These are phyloP conservation scores for Sylvicola cinctus DNA, from an alignment of 2,888 invertebrate species.

Conservation along the genomic window DNA sequence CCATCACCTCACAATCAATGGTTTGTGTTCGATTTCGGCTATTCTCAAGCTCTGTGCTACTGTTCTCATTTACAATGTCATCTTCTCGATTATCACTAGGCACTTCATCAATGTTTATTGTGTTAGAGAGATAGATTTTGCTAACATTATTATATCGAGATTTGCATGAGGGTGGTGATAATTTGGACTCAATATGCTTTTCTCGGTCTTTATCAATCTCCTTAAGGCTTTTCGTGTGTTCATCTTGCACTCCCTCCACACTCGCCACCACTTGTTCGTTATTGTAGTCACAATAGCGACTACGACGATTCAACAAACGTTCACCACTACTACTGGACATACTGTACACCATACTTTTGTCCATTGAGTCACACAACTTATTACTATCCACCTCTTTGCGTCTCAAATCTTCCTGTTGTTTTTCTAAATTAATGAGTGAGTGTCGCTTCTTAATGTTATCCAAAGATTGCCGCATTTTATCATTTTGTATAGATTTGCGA, in stretches of 20 bases:
- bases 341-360: neutral
- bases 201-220: too few relatives aligned
- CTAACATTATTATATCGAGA: too few relatives aligned
- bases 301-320: conserved; percentile 21
- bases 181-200: too few relatives aligned
- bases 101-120: neutral
- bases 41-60: neutral
- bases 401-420: conserved; percentile 6
- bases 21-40: neutral
- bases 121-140: too few relatives aligned
- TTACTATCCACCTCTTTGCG: conserved; percentile 4
- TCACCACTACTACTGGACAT: conserved; percentile 12
- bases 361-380: conserved; percentile 4
- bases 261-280: neutral
- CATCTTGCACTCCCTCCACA: neutral
- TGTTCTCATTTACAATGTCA: too few relatives aligned
- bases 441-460: conserved; percentile 22
- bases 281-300: conserved; percentile 23
- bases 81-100: neutral
- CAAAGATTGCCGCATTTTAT: conserved; percentile 22
- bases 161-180: too few relatives aligned
- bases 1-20: conserved; percentile 3
- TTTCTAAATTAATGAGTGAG: conserved; percentile 7
- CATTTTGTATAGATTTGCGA: conserved; percentile 17
- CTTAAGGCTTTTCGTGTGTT: too few relatives aligned